These are phyloP conservation scores for Polypedilum pembai DNA, from an alignment of 1,140 invertebrate genomes.

Conservation along the genomic window DNA sequence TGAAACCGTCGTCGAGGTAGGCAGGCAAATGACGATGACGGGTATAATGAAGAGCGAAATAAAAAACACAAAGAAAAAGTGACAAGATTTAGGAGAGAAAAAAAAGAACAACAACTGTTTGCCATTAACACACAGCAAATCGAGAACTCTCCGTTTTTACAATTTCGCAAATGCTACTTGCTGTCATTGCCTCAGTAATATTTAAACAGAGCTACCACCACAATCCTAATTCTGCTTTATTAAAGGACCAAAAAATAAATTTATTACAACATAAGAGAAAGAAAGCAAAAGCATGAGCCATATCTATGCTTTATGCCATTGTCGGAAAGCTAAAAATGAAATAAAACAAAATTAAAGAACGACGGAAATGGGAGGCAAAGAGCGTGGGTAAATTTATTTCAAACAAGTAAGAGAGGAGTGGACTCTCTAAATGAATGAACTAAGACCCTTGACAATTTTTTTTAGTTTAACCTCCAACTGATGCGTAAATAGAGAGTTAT, in stretches of 20 bases:
- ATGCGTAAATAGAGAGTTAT: neutral
- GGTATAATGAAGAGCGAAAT: neutral
- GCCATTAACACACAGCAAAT: neutral
- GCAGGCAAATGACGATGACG: neutral
- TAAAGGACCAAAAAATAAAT: constrained; percentile 1
- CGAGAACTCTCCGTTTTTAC: neutral
- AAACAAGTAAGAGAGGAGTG: neutral
- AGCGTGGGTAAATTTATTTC: neutral
- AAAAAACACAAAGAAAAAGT: neutral
- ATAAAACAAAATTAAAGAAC: neutral
- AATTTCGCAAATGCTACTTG: neutral
- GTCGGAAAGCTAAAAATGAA: neutral
- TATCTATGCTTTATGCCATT: neutral
- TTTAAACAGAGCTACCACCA: no score
- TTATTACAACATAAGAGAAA: constrained; percentile 19
- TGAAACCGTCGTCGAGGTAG: neutral
- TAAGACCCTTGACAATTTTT: neutral
- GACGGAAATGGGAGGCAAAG: neutral
- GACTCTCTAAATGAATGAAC: no score
- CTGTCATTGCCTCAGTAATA: neutral
- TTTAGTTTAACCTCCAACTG: neutral
- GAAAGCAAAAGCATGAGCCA: neutral
- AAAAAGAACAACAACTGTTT: neutral
- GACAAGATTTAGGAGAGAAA: neutral
- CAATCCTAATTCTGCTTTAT: neutral